Base-by-base conservation (phyloP, 2,797 vertebrate species). In the Thripadectes ignobilis region DNA sequence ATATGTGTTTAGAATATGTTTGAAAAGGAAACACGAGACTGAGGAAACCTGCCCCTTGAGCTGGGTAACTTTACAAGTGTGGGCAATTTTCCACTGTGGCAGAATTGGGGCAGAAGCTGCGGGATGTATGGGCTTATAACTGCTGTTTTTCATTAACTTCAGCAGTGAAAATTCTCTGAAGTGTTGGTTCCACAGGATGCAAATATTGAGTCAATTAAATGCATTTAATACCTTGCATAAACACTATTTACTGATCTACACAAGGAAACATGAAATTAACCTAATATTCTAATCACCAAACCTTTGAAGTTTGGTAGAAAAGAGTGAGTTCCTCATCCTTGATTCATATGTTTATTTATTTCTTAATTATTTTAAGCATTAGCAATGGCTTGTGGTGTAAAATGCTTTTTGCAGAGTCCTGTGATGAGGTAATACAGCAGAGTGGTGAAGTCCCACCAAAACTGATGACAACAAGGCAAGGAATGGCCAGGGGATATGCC, bases 81-180 rank as follows among this genome's bases (percentile, higher is more conserved):
- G 16, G 22, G 7, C 24, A 23, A 52, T 73, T 52, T 45, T 21
- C 13, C 43, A 17, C 4, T 38, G 21, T 0, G 0, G 30, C n/a
- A 75, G 41, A 72, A 68, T 0, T 52, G 34, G 27, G 5, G 17
- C 10, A 82, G 58, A 75, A 68, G 14, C 10, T 49, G 20, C 38
- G 23, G 26, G 20, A 20, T 52, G 14, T 15, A 41, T 45, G 9
- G 22, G 7, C 10, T 63, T 75, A 9, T n/a, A 78, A 51, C 12
- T 59, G 21, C 12, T 41, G 6, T 12, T 68, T 65, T 85, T 48
- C 14, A 32, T 10, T 32, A 43, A 19, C 3, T 57, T n/a, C 3
- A 32, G 12, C 27, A 6, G 6, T 46, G 8, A 81, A 32, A 15
- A 22, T 43, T 61, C n/a, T 72, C 14, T 36, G 30, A 75, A 65